Percentiles rank a stretch among this genome's conserved stretches.
Evolutionary conservation across 1,140 invertebrate genomes (phyloP).

Genomic region (Colletes gigas): DNA sequence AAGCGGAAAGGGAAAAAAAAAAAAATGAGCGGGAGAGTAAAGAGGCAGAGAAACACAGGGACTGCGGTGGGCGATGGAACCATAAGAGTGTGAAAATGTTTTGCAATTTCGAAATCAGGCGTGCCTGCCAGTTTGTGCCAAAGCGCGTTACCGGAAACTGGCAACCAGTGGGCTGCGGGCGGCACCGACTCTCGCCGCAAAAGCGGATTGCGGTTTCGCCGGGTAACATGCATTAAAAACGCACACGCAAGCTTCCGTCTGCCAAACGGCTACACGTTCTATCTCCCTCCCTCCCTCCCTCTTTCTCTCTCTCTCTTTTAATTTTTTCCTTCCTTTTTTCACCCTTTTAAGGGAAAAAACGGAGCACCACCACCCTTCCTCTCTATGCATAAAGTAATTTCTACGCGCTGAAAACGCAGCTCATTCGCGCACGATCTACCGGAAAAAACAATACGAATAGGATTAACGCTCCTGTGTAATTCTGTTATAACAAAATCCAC

Average conservation of each 20-base stretch:
- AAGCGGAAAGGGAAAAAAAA: slow-evolving; percentile 6
- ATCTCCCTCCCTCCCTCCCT: slow-evolving; percentile 9
- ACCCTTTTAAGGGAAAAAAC: slow-evolving; percentile 8
- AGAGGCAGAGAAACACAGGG: slow-evolving; percentile 14
- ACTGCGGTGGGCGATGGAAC: slow-evolving; percentile 63
- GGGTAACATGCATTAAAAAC: slow-evolving; percentile 67
- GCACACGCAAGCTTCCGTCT: slow-evolving; percentile 45
- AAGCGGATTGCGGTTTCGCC: slow-evolving; percentile 72
- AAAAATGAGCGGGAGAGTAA: neutral
- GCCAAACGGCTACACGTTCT: slow-evolving; percentile 6
- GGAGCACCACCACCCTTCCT: neutral
- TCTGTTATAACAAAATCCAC: slow-evolving; percentile 26
- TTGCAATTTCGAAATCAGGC: slow-evolving; percentile 79
- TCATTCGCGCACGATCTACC: slow-evolving; percentile 46
- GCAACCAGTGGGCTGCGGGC: slow-evolving; percentile 65
- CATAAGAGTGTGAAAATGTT: slow-evolving; percentile 80
- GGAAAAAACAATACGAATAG: slow-evolving; percentile 53
- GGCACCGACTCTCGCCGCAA: slow-evolving; percentile 70
- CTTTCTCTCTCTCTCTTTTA: slow-evolving; percentile 8
- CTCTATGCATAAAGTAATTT: slow-evolving; percentile 9
- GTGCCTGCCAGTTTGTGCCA: slow-evolving; percentile 67
- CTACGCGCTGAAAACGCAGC: slow-evolving; percentile 5
- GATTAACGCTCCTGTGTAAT: slow-evolving; percentile 53
- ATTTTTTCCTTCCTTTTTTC: neutral
- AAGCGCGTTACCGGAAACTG: slow-evolving; percentile 76